A percentile compares a stretch with the other conserved stretches of the same genome.
Evolutionary conservation across 92 coral and sea anemone genomes (phyloP).

Genomic region (Paragorgia papillata): DNA sequence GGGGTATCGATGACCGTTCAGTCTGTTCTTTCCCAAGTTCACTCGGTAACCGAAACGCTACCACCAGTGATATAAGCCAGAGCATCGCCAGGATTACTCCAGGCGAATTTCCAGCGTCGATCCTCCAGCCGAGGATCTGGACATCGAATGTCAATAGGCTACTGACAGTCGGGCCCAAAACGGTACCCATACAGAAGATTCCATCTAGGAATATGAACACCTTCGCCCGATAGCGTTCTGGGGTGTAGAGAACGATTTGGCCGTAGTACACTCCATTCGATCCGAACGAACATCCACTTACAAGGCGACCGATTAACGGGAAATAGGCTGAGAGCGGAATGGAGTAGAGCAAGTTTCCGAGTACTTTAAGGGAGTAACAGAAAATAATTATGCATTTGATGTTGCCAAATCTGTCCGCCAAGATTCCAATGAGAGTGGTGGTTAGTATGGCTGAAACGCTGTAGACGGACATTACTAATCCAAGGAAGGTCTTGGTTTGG

Average conservation of each 20-base stretch:
- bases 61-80: conserved; percentile 3
- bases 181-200: conserved; percentile 12
- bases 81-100: not conserved
- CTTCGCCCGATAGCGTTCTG: conserved; percentile 19
- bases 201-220: conserved; percentile 30
- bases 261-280: conserved; percentile 17
- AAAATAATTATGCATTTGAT: conserved; percentile 24
- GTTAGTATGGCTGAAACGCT: conserved; percentile 14
- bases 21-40: conserved; percentile 4
- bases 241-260: conserved; percentile 8
- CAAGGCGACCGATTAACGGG: conserved; percentile 24
- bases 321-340: conserved; percentile 28
- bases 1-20: not conserved
- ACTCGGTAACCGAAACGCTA: conserved; percentile 15
- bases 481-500: conserved; percentile 16
- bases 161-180: conserved; percentile 35
- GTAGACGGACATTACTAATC: conserved; percentile 25
- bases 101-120: conserved; percentile 25
- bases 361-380: conserved; percentile 8
- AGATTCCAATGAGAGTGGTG: conserved; percentile 21
- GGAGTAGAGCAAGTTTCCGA: conserved; percentile 19
- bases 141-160: conserved; percentile 13
- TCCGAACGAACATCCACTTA: conserved; percentile 25
- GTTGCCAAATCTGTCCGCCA: conserved; percentile 26
- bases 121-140: conserved; percentile 27